Conservation (phyloP, 2,797 vertebrate species). For the Schizopygopsis malacanthus region DNA sequence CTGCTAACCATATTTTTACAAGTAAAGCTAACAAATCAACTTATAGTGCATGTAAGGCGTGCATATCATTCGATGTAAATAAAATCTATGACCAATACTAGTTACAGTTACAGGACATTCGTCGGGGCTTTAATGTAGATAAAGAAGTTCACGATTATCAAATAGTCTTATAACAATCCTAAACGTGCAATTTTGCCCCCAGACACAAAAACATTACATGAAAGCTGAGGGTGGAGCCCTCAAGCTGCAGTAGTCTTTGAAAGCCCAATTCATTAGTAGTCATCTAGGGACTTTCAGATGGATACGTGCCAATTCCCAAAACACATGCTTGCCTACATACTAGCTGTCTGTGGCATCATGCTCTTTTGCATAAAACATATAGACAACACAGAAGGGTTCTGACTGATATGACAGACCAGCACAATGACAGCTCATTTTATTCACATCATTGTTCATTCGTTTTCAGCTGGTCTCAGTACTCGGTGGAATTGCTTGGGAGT, state of each 20-base stretch:
- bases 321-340: constrained; percentile 28
- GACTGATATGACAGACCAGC: background rate
- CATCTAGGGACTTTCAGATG: constrained; percentile 25
- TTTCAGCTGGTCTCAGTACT: background rate
- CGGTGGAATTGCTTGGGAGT: background rate
- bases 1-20: background rate
- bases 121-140: background rate
- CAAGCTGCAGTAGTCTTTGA: constrained; percentile 10
- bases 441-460: background rate
- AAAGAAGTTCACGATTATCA: constrained; percentile 9
- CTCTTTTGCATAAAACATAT: constrained; percentile 12
- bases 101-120: background rate
- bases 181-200: constrained; percentile 34
- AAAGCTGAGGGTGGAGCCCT: constrained; percentile 19
- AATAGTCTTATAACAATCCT: background rate
- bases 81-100: background rate
- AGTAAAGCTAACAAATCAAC: background rate
- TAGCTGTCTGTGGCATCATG: constrained; percentile 19
- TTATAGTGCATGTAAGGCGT: background rate
- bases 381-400: background rate
- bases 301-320: constrained; percentile 30
- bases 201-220: constrained; percentile 11
- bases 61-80: background rate
- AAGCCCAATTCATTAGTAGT: constrained; percentile 37
- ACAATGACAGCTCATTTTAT: background rate